These are phyloP conservation scores for Alloscopus bannaensis DNA, from an alignment of 2,888 invertebrate genomes.

Conservation along the genomic window DNA sequence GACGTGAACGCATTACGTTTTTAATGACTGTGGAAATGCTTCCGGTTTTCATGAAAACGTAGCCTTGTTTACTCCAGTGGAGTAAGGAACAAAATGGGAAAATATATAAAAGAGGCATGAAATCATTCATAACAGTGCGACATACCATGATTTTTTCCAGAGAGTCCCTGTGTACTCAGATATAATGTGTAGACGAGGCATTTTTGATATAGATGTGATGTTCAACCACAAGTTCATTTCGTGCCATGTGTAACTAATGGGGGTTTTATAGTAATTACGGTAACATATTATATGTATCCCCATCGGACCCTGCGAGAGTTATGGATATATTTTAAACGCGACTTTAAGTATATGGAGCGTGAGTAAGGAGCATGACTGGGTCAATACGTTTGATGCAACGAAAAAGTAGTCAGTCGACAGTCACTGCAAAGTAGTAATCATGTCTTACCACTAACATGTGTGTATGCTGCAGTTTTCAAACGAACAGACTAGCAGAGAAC, in stretches of 20 bases:
- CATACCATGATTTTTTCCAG: too few species aligned
- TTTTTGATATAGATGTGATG: conserved; percentile 51
- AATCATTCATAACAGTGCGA: background rate
- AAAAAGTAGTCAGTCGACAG: background rate
- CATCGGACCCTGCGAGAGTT: background rate
- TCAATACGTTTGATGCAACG: conserved; percentile 6
- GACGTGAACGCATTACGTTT: conserved; percentile 18
- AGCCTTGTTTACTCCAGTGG: background rate
- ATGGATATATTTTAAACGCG: conserved; percentile 22
- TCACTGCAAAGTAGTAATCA: background rate
- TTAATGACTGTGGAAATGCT: conserved; percentile 55
- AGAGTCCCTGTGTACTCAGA: too few species aligned
- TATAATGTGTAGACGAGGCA: conserved; percentile 14
- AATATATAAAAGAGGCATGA: conserved; percentile 3
- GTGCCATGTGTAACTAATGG: conserved; percentile 61
- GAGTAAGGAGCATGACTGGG: background rate
- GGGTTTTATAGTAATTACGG: conserved; percentile 62
- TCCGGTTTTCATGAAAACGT: conserved; percentile 46
- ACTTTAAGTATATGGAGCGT: background rate
- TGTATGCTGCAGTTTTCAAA: background rate
- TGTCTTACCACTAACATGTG: background rate
- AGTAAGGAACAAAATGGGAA: too few species aligned
- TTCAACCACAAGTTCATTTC: conserved; percentile 43
- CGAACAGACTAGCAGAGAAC: background rate
- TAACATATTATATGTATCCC: too few species aligned